Evolutionary conservation across 2,113 vertebrate species (phyloP).

Genomic region (Phyllostomus hastatus): DNA sequence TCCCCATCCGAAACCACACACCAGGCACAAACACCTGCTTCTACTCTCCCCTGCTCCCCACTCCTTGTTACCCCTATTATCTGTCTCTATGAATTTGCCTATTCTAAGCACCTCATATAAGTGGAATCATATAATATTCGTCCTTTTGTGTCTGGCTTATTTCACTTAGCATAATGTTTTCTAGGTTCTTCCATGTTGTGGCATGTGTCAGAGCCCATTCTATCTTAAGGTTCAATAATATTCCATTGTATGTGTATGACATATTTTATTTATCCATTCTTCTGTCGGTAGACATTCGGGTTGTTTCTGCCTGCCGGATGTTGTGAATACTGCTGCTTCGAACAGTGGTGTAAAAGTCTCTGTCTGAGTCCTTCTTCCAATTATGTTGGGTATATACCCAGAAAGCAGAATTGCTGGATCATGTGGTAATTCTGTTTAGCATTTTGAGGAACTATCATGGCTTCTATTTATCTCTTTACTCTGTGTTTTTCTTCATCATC

Average conservation of each 20-base stretch:
- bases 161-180: not conserved
- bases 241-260: not conserved
- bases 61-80: not conserved
- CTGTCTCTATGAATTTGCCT: not conserved
- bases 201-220: not conserved
- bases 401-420: not conserved
- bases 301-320: not conserved
- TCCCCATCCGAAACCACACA: not conserved
- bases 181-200: not conserved
- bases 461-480: not conserved
- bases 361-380: not conserved
- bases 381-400: not conserved
- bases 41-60: not conserved
- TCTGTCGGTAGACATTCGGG: not conserved
- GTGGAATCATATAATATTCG: not conserved
- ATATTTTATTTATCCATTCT: not conserved
- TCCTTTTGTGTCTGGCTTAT: not conserved
- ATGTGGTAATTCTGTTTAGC: not conserved
- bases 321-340: not conserved
- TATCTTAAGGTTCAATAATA: not conserved
- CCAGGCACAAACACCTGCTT: not conserved
- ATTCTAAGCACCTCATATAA: not conserved
- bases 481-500: not conserved
- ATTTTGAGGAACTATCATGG: not conserved
- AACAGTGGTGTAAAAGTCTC: not conserved